These are phyloP conservation scores for Gorsachius goisagi DNA, from an alignment of 2,113 vertebrate genomes.

Conservation along the genomic window DNA sequence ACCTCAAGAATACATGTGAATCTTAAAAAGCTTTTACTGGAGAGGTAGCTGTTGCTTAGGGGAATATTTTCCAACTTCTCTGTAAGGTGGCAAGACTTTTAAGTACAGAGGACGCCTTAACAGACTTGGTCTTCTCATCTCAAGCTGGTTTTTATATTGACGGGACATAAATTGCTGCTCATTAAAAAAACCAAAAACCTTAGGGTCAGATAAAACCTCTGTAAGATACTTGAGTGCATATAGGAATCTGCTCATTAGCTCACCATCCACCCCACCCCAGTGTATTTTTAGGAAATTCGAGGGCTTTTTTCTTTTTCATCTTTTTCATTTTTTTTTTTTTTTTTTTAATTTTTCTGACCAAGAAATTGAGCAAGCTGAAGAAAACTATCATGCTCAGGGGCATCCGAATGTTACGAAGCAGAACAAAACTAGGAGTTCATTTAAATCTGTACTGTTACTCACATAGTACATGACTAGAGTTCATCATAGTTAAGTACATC, in stretches of 20 bases:
- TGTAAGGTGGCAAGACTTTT: background rate
- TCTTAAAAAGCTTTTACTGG: background rate
- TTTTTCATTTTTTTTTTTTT: background rate
- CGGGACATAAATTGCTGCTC: background rate
- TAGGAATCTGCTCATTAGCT: background rate
- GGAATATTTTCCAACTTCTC: background rate
- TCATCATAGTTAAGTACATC: background rate
- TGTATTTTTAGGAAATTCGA: background rate
- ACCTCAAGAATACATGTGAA: background rate
- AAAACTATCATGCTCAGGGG: background rate
- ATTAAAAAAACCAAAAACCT: background rate
- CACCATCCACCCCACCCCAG: fast-evolving
- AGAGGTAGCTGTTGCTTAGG: background rate
- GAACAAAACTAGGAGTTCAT: background rate
- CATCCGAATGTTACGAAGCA: background rate
- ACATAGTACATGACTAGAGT: background rate
- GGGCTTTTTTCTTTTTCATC: background rate
- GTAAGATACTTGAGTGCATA: background rate
- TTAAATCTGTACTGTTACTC: background rate
- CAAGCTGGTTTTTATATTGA: background rate
- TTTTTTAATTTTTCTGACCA: background rate
- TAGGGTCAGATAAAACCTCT: background rate
- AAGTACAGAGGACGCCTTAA: background rate
- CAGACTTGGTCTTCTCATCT: background rate
- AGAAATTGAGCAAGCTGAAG: background rate